Percentiles rank a stretch among this genome's conserved stretches.
Evolutionary conservation across 2,797 vertebrate genomes (phyloP).

Genomic region (Pantherophis alleghaniensis): DNA sequence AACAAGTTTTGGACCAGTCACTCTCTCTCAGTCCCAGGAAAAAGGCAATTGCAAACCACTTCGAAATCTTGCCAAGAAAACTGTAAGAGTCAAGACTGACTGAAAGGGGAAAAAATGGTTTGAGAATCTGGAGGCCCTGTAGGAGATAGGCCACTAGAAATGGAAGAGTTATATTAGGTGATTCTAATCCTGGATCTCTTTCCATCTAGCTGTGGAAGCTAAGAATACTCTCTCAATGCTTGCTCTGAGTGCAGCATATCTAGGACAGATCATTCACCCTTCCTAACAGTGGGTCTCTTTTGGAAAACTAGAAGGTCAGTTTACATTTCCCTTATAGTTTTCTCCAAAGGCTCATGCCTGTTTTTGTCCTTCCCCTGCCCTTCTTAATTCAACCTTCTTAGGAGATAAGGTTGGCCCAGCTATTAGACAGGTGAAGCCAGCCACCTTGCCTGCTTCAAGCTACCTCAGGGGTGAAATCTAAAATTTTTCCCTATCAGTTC

Average conservation of each 20-base stretch:
- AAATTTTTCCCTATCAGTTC: too few relatives aligned
- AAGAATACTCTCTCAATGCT: background rate
- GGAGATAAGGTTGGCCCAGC: too few relatives aligned
- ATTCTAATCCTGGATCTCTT: background rate
- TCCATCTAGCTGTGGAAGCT: background rate
- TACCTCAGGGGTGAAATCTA: too few relatives aligned
- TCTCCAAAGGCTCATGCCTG: too few relatives aligned
- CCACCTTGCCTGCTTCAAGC: too few relatives aligned
- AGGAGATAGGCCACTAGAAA: background rate
- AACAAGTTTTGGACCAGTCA: background rate
- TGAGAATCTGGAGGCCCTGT: background rate
- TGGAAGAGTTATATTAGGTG: background rate
- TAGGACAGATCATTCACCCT: background rate
- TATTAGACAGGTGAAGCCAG: too few relatives aligned
- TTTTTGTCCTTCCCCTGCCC: too few relatives aligned
- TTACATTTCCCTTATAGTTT: too few relatives aligned
- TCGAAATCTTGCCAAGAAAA: background rate
- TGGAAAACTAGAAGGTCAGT: background rate
- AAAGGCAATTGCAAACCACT: background rate
- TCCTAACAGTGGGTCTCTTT: background rate
- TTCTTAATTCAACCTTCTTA: too few relatives aligned
- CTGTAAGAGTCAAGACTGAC: background rate
- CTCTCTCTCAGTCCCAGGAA: background rate
- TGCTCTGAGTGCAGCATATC: background rate
- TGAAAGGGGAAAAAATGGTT: background rate